Base-by-base conservation (phyloP, 2,113 vertebrate genomes). In the Sula dactylatra region DNA sequence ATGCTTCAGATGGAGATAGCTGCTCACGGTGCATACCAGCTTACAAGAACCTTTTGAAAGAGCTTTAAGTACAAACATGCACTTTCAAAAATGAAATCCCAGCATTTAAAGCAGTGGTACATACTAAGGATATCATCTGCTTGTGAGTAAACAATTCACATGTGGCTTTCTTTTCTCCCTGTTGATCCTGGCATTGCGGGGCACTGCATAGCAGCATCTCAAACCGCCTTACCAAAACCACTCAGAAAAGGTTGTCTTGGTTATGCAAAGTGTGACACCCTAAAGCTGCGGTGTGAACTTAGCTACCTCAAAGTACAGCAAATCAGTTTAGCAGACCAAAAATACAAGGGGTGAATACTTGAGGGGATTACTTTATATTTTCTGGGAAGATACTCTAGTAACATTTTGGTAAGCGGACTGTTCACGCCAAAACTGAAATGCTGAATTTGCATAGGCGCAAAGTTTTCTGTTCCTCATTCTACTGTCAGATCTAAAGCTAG, bases 21-120 rank as follows among this genome's bases (percentile, higher is more conserved):
- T 0, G 1, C 24, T 84, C 7, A 25, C 0, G 9, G 6, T 25
- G 10, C 8, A 8, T 54, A 5, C 20, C 11, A 25, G 5, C 6
- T 81, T 84, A 84, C 25, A 64, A 31, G 47, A 78, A 77, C 8
- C 20, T 79, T 86, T 84, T 59, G 21, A 56, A 91, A 67, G 34
- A 44, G 18, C 34, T 73, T 77, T 27, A 25, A 25, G 32, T 67
- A 26, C 4, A 18, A 54, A 54, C 10, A 3, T 0, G 0, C 4
- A 10, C 31, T 86, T 73, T 16, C 20, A 74, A 47, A 80, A 84
- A 86, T 61, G 6, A 83, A 55, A 58, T 36, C 20, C 2, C n/a
- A 69, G 50, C 14, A 15, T 71, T 52, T 74, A 49, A 81, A 92
- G 34, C 27, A 40, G 49, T 22, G 14, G 8, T 54, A 38, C 11